These are phyloP conservation scores for Parotia lawesii DNA, from an alignment of 2,113 vertebrate species.

Conservation along the genomic window DNA sequence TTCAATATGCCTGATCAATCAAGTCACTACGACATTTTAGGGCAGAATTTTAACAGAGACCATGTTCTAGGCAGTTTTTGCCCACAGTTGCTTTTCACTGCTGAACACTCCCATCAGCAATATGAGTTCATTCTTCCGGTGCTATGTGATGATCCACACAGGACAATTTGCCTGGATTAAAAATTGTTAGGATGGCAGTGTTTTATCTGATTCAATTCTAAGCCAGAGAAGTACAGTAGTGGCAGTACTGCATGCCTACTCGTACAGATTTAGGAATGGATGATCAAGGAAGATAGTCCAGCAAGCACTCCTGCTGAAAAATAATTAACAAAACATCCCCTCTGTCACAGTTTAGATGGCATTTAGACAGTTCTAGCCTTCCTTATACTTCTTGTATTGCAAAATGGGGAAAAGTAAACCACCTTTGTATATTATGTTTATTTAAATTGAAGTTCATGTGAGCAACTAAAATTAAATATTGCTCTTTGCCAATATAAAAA, in stretches of 20 bases:
- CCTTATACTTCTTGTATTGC: not conserved
- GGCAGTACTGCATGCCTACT: rapidly evolving
- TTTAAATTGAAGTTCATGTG: not conserved
- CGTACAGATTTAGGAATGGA: not conserved
- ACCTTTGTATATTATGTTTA: not conserved
- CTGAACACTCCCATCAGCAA: not conserved
- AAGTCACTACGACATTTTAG: not conserved
- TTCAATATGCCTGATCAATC: not conserved
- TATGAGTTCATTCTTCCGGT: not conserved
- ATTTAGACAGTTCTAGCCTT: not conserved
- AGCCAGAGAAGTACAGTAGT: not conserved
- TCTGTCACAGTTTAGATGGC: not conserved
- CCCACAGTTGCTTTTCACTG: not conserved
- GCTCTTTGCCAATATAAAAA: not conserved
- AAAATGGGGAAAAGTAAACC: not conserved
- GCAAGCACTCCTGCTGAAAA: not conserved
- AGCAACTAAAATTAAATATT: not conserved
- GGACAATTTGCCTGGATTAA: not conserved
- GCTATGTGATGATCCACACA: not conserved
- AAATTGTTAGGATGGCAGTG: not conserved
- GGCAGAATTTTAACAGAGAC: not conserved
- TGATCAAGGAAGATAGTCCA: not conserved
- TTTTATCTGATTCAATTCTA: not conserved
- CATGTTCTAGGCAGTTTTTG: not conserved
- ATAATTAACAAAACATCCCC: not conserved